These are phyloP conservation scores for Drosophila oshimai DNA, from an alignment of 1,140 invertebrate species.

Conservation along the genomic window DNA sequence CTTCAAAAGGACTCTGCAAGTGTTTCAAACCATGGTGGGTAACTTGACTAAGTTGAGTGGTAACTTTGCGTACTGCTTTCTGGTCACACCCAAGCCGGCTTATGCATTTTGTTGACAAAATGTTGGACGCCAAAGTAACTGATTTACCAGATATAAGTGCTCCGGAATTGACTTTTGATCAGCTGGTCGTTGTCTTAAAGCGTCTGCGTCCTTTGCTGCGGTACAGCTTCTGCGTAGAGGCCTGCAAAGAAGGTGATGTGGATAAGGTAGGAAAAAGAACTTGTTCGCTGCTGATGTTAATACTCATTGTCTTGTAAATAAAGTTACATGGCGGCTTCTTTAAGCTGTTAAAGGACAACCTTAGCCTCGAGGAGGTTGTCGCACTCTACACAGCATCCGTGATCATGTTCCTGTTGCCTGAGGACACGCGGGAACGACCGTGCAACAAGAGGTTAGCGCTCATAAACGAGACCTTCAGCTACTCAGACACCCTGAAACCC, in stretches of 20 bases:
- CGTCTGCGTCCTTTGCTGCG: neutral
- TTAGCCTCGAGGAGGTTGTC: constrained; percentile 43
- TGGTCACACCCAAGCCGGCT: constrained; percentile 1
- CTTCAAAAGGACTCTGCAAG: too few relatives aligned
- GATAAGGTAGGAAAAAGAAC: constrained; percentile 2
- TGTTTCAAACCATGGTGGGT: too few relatives aligned
- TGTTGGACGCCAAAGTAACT: neutral
- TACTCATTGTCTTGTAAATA: neutral
- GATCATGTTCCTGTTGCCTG: constrained; percentile 19
- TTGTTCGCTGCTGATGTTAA: neutral
- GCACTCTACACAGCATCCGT: constrained; percentile 35
- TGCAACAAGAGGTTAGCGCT: constrained; percentile 25
- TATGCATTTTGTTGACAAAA: constrained; percentile 10
- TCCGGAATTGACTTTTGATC: constrained; percentile 9
- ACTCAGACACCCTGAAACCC: constrained; percentile 59
- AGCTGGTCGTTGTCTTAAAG: neutral
- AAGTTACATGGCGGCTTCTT: constrained; percentile 26
- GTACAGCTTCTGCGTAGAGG: constrained; percentile 17
- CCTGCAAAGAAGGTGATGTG: neutral
- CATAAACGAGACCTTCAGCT: constrained; percentile 50
- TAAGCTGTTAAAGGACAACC: constrained; percentile 12
- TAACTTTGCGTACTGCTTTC: too few relatives aligned
- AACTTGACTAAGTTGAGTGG: too few relatives aligned
- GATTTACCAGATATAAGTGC: constrained; percentile 6
- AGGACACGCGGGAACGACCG: neutral